Evolutionary conservation across 2,888 invertebrate genomes (phyloP).

Genomic region (Orchesella flavescens): DNA sequence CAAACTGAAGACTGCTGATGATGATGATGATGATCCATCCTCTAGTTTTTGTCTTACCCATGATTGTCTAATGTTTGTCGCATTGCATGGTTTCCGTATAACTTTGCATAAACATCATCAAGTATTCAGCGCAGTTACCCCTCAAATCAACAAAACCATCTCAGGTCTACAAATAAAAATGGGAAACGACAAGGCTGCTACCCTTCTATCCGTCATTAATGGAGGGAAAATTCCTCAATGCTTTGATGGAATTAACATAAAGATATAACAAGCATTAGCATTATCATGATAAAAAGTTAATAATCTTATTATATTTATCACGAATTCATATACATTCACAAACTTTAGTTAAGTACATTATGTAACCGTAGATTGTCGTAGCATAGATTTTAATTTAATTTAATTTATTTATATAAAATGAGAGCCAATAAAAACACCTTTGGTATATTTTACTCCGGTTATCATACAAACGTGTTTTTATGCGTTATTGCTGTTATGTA

Average conservation of each 20-base stretch:
- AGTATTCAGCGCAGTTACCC: slow-evolving; percentile 45
- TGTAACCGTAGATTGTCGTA: not conserved
- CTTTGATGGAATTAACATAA: not conserved
- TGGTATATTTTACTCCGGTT: too few relatives aligned
- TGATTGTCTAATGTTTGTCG: slow-evolving; percentile 34
- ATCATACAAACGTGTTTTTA: too few relatives aligned
- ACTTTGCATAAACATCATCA: slow-evolving; percentile 43
- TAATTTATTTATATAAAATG: not conserved
- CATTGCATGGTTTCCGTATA: slow-evolving; percentile 34
- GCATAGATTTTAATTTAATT: not conserved
- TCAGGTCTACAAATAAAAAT: not conserved
- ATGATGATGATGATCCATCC: not conserved
- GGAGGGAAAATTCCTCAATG: slow-evolving; percentile 34
- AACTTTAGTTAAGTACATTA: not conserved
- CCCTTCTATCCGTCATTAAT: slow-evolving; percentile 19
- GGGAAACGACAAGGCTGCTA: not conserved
- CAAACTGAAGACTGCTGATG: not conserved
- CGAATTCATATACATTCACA: not conserved
- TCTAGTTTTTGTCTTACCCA: not conserved
- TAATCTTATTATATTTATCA: not conserved
- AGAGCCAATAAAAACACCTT: too few relatives aligned
- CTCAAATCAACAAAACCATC: slow-evolving; percentile 4
- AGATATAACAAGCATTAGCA: too few relatives aligned
- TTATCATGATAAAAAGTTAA: not conserved
- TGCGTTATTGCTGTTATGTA: too few relatives aligned